Percentiles rank a stretch among this genome's conserved stretches.
phyloP scores from a whole-genome alignment of 1,140 invertebrate species.

The Rhopalosiphum padi region DNA sequence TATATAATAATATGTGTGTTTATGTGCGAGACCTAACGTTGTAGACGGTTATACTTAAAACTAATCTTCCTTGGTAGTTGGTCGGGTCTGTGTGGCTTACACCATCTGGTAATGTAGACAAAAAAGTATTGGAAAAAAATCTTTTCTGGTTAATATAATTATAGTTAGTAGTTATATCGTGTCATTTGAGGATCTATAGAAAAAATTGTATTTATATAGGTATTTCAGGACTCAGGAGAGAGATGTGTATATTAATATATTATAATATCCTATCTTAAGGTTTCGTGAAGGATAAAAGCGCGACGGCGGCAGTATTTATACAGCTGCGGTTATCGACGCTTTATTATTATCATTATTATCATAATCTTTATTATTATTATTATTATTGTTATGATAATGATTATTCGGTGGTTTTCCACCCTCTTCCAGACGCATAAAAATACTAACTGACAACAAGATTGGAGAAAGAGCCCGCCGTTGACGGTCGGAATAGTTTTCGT shows the following conservation, averaged over 20 bases:
- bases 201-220: not conserved
- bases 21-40: not conserved
- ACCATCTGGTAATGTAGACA: not conserved
- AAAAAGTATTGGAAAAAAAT: not conserved
- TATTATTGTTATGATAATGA: not conserved
- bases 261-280: not conserved
- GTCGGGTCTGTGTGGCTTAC: not conserved
- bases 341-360: not conserved
- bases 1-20: not conserved
- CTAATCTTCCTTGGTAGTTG: not conserved
- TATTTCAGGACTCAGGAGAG: not conserved
- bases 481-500: not conserved
- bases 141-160: not conserved
- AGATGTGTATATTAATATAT: not conserved
- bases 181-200: not conserved
- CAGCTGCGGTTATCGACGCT: not conserved
- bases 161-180: not conserved
- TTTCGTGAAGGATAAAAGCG: not conserved
- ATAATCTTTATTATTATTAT: too few relatives aligned
- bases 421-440: not conserved
- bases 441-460: not conserved
- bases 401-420: not conserved
- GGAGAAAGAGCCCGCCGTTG: not conserved
- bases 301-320: not conserved
- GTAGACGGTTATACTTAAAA: not conserved